These are phyloP conservation scores for Zeus faber DNA, from an alignment of 2,113 vertebrate genomes.

Conservation along the genomic window DNA sequence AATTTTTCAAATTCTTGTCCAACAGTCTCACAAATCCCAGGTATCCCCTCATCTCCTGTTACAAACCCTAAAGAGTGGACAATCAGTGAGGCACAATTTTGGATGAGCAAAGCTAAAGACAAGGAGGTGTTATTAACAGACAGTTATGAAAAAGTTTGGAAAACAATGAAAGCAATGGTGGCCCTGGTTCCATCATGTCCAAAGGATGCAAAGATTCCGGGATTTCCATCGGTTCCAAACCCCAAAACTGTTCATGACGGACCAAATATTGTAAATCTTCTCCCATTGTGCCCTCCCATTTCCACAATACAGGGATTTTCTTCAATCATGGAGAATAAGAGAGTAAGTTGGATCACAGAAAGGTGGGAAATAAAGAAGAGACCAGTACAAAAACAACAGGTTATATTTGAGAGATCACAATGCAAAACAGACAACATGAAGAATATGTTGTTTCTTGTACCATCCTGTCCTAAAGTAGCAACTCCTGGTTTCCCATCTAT, in stretches of 20 bases:
- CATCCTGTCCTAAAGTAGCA: conserved; percentile 54
- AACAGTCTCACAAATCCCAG: conserved; percentile 41
- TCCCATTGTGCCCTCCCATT: conserved; percentile 13
- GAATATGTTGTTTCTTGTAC: conserved; percentile 35
- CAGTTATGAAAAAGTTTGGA: conserved; percentile 8
- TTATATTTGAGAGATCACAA: conserved; percentile 12
- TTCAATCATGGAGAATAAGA: conserved; percentile 16
- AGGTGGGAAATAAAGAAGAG: conserved; percentile 17
- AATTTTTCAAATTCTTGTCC: conserved; percentile 23
- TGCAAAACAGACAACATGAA: conserved; percentile 4
- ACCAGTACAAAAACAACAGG: neutral
- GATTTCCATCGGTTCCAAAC: conserved; percentile 41
- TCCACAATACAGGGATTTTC: conserved; percentile 43
- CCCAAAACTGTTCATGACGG: neutral
- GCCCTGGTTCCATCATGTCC: conserved; percentile 45
- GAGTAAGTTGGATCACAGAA: conserved; percentile 22
- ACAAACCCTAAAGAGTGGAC: conserved; percentile 31
- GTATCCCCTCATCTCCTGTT: conserved; percentile 32
- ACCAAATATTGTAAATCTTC: conserved; percentile 24
- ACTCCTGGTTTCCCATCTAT: conserved; percentile 56
- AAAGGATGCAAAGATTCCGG: conserved; percentile 19
- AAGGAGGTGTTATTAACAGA: conserved; percentile 10
- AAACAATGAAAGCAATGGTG: conserved; percentile 33
- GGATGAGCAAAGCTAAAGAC: conserved; percentile 17
- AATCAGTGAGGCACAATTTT: conserved; percentile 15